A percentile compares a stretch with the other conserved stretches of the same genome.
phyloP scores from a whole-genome alignment of 2,113 vertebrate genomes.

The Cardinalis cardinalis region DNA sequence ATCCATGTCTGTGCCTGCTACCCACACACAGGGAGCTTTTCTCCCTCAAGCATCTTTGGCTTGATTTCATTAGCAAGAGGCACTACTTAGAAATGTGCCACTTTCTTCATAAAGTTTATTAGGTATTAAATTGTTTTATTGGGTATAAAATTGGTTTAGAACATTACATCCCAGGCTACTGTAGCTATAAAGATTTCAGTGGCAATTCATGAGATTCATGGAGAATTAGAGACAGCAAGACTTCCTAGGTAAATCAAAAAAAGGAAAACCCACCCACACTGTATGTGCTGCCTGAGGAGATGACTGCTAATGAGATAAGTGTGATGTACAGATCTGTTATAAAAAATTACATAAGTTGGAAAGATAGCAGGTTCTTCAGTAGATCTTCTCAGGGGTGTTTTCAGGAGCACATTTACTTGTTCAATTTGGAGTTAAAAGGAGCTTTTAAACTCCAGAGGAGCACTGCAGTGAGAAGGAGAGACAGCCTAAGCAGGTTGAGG shows the following conservation, averaged over 20 bases:
- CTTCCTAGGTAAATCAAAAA: background rate
- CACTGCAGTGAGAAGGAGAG: background rate
- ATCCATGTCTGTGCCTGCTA: background rate
- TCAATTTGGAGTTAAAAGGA: background rate
- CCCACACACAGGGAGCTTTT: background rate
- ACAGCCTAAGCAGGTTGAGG: background rate
- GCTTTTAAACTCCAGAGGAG: background rate
- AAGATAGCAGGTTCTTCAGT: background rate
- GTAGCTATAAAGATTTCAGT: conserved; percentile 39
- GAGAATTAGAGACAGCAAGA: conserved; percentile 36
- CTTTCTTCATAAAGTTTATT: conserved; percentile 27
- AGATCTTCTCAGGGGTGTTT: background rate
- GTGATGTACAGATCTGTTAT: background rate
- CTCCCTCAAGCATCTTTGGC: background rate
- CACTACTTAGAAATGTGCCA: background rate
- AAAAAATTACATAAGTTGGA: background rate
- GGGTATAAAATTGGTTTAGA: conserved; percentile 4
- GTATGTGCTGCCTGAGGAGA: conserved; percentile 7
- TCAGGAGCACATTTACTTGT: background rate
- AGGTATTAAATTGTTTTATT: conserved; percentile 31
- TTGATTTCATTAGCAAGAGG: background rate
- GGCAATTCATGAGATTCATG: conserved; percentile 7
- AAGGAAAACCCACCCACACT: conserved; percentile 19
- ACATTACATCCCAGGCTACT: background rate
- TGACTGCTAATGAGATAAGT: conserved; percentile 31